Evolutionary conservation across 2,113 vertebrate species (phyloP).

Genomic region (Strix uralensis): DNA sequence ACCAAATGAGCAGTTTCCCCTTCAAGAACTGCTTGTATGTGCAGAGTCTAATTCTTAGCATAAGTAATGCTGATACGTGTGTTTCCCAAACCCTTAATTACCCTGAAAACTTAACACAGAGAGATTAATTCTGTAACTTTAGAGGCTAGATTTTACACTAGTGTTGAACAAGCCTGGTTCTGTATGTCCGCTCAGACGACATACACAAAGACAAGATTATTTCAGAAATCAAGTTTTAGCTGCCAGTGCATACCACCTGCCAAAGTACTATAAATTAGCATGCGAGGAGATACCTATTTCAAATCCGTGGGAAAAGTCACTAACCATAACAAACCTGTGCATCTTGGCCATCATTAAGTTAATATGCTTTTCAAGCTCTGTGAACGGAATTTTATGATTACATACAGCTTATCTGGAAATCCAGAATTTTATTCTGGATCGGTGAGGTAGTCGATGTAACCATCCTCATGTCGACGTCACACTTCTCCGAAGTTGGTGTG

Average conservation of each 20-base stretch:
- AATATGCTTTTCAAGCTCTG: constrained; percentile 66
- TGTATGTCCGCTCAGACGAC: background rate
- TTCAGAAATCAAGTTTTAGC: background rate
- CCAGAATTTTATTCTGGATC: constrained; percentile 51
- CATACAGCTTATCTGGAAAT: constrained; percentile 71
- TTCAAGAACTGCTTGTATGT: background rate
- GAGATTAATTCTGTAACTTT: background rate
- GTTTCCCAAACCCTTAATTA: constrained; percentile 12
- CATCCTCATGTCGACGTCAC: constrained; percentile 67
- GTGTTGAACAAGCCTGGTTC: background rate
- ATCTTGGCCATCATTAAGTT: constrained; percentile 40
- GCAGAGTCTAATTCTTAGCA: background rate
- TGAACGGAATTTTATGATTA: constrained; percentile 57
- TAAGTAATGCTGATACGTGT: background rate
- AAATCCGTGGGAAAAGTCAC: background rate
- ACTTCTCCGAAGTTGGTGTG: constrained; percentile 98
- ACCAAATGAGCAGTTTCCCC: background rate
- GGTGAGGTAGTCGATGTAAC: constrained; percentile 87
- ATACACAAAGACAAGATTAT: background rate
- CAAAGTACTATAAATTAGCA: background rate
- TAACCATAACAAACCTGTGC: constrained; percentile 36
- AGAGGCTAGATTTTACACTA: background rate
- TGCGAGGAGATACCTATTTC: constrained; percentile 1
- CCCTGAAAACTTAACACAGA: background rate
- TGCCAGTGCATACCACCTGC: constrained; percentile 4